Conservation (phyloP, 2,888 invertebrate genomes). For the Drosophila nigricruria region DNA sequence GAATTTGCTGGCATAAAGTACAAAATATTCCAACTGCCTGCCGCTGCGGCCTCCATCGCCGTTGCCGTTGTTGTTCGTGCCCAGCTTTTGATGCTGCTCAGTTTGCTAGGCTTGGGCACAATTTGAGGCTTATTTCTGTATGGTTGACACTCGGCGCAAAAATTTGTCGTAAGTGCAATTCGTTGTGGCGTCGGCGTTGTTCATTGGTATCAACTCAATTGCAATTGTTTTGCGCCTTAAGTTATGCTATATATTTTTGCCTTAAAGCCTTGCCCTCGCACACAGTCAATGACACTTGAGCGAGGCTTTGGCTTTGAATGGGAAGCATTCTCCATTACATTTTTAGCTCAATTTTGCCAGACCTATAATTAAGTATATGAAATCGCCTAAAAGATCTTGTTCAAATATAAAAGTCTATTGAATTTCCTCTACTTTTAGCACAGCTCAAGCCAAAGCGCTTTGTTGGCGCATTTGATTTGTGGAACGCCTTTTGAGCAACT, state of each 20-base stretch:
- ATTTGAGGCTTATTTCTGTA: slow-evolving; percentile 74
- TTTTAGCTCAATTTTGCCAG: slow-evolving; percentile 4
- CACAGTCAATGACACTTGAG: slow-evolving; percentile 49
- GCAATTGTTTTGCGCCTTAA: slow-evolving; percentile 59
- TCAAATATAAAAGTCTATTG: background rate
- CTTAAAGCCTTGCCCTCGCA: slow-evolving; percentile 25
- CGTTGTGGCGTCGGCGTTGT: slow-evolving; percentile 66
- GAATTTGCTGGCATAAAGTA: slow-evolving; percentile 76
- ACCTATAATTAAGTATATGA: background rate
- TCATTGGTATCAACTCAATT: slow-evolving; percentile 65
- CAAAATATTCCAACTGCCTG: slow-evolving; percentile 71
- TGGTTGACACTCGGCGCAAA: slow-evolving; percentile 70
- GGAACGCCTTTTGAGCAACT: slow-evolving; percentile 19
- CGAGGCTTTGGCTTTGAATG: slow-evolving; percentile 3
- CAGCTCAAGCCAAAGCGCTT: background rate
- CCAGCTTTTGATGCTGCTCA: slow-evolving; percentile 18
- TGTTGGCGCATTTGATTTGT: background rate
- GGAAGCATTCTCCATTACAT: slow-evolving; percentile 1
- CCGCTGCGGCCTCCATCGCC: slow-evolving; percentile 11
- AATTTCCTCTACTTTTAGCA: background rate
- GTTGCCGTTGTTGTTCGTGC: background rate
- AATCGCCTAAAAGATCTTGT: background rate
- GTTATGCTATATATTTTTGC: slow-evolving; percentile 41
- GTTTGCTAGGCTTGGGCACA: slow-evolving; percentile 50
- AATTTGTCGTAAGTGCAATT: slow-evolving; percentile 77